Evolutionary conservation across 1,140 invertebrate genomes (phyloP), one percentile per base, ranked within the genome.

Genomic region (Agrilus planipennis): DNA sequence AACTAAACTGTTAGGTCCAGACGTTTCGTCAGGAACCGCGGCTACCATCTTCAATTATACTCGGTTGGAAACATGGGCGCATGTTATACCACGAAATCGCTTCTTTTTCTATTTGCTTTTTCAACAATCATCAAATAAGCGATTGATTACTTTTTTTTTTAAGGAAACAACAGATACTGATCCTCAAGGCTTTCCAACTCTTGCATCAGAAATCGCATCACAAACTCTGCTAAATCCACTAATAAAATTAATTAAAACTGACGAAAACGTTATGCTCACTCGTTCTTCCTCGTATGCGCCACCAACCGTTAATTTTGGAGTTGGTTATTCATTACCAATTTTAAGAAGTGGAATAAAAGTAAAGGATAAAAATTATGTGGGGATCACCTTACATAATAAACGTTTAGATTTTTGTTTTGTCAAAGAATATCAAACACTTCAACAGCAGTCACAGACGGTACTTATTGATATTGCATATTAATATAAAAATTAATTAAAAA

Each of bases 171-270:
- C 56, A 0, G 53, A 52, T 2, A 64, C 71, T 27, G 67, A 73
- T 51, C 68, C 70, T 0, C 60, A 70, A 19, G 76, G 76, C 15
- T 70, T 76, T 56, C 66, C 81, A 10, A 76, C 83, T 0, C 47
- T 84, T 45, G 57, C 67, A 48, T 62, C 70, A 9, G 73, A 84
- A 52, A 60, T 79, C 32, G 62, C 73, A 1, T 72, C 72, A 1
- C 73, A 84, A 50, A 67, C 75, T 29, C 57, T 85, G 2, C 62
- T 84, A 15, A 76, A 87, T 59, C 82, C 84, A 1, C 44, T 82
- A 0, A 47, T 76, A 15, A 58, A 62, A 9, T 55, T 84, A 45
- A 68, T 79, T 42, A 69, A 73, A 29, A 60, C 61, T 4, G 56
- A 65, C 27, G n/a, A n/a, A n/a, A 54, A 64, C 41, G 61, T 63